Percentiles rank a stretch among this genome's conserved stretches.
Conservation (phyloP, 2,888 invertebrate genomes). For the Acholoe squamosa region DNA sequence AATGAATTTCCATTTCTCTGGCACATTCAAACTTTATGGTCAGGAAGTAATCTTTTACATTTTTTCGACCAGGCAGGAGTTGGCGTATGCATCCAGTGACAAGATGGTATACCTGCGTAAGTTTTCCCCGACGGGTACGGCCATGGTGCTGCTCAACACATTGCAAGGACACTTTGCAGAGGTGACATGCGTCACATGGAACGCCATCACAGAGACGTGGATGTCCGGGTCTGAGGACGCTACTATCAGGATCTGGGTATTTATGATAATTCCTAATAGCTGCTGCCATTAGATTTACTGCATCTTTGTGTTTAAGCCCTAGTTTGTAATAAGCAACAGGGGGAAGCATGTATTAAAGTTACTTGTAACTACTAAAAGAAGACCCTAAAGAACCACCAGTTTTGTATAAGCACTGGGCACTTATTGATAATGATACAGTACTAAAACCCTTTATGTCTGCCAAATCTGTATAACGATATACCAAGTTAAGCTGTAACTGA, state of each 20-base stretch:
- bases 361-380: too few species aligned
- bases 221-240: constrained; percentile 83
- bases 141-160: constrained; percentile 81
- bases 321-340: too few species aligned
- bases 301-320: too few species aligned
- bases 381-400: too few species aligned
- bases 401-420: too few species aligned
- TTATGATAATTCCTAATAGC: not conserved
- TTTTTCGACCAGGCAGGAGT: constrained; percentile 77
- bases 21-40: too few species aligned
- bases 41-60: too few species aligned
- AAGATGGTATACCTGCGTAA: constrained; percentile 83
- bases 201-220: constrained; percentile 78
- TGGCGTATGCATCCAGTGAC: constrained; percentile 82
- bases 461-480: not conserved
- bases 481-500: not conserved
- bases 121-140: constrained; percentile 78
- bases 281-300: too few species aligned
- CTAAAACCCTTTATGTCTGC: not conserved
- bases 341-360: too few species aligned
- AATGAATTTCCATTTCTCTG: too few species aligned
- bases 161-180: constrained; percentile 82
- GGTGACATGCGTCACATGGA: constrained; percentile 81
- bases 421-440: too few species aligned
- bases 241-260: constrained; percentile 82